Conservation (phyloP, 2,113 vertebrate species). For the Zosterops hypoxanthus region DNA sequence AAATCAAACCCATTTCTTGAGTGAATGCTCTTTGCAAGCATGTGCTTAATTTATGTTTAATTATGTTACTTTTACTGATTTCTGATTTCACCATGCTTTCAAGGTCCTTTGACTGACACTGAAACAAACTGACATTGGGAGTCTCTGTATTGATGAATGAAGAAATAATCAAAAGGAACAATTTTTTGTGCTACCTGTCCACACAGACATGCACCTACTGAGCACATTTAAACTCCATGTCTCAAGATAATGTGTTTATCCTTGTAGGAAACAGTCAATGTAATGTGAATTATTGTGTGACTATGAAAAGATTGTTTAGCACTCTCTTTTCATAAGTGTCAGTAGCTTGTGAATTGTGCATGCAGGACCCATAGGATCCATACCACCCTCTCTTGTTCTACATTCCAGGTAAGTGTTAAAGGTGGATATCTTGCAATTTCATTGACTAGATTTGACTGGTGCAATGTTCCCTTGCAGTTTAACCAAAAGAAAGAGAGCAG, state of each 20-base stretch:
- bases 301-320: neutral
- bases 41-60: neutral
- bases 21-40: neutral
- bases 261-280: neutral
- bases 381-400: slow-evolving; percentile 17
- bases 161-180: neutral
- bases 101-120: neutral
- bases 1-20: neutral
- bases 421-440: slow-evolving; percentile 11
- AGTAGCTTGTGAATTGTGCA: neutral
- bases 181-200: neutral
- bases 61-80: neutral
- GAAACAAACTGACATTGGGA: neutral
- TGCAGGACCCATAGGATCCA: neutral
- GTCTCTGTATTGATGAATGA: neutral
- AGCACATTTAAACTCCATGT: neutral
- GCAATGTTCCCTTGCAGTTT: neutral
- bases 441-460: slow-evolving; percentile 10
- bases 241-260: neutral
- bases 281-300: neutral
- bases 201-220: neutral
- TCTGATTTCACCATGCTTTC: neutral
- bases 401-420: neutral
- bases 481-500: neutral
- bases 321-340: neutral